phyloP scores from a whole-genome alignment of 2,888 invertebrate genomes.

The Pasiphila rectangulata region DNA sequence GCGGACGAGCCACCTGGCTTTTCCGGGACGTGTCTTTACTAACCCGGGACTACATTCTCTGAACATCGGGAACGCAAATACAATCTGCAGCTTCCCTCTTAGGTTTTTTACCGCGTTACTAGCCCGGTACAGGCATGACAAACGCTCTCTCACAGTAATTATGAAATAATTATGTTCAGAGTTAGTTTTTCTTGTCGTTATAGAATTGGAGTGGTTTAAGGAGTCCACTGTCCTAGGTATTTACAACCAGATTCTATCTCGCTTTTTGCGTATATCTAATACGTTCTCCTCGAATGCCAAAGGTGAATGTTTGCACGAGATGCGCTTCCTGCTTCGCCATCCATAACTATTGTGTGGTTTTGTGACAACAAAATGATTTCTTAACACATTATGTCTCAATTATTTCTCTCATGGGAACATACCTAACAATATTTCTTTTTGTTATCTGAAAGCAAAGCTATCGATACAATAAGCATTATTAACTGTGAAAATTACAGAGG shows the following conservation, averaged over 20 bases:
- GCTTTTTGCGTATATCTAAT: background rate
- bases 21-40: constrained; percentile 67
- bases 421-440: no score
- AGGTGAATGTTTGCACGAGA: no score
- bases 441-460: no score
- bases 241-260: background rate
- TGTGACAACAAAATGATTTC: no score
- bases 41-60: constrained; percentile 60
- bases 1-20: constrained; percentile 59
- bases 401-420: no score
- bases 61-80: constrained; percentile 59
- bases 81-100: constrained; percentile 60
- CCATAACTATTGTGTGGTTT: background rate
- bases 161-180: constrained; percentile 38
- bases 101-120: constrained; percentile 53
- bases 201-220: constrained; percentile 33
- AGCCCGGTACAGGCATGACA: constrained; percentile 43
- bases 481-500: background rate
- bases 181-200: constrained; percentile 41
- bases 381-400: no score
- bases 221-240: background rate
- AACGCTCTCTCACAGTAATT: constrained; percentile 45
- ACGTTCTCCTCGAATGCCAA: background rate
- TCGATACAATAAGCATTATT: no score
- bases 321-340: background rate